A percentile compares a stretch with the other conserved stretches of the same genome.
Conservation (phyloP, 1,140 invertebrate species). For the Drosophila sturtevanti region DNA sequence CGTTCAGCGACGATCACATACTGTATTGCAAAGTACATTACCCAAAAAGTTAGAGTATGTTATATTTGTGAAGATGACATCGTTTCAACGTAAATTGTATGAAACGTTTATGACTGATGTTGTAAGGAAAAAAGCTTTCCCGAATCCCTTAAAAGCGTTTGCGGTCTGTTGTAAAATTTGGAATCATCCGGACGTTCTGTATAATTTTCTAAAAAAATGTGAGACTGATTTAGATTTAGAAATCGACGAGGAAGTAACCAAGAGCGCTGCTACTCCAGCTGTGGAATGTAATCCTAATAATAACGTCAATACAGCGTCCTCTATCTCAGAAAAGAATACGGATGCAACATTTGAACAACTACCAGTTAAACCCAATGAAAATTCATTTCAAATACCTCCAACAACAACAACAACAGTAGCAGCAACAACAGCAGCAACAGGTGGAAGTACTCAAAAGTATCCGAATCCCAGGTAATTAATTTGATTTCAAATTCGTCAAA, state of each 20-base stretch:
- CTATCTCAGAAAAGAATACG: conserved; percentile 19
- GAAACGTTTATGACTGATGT: conserved; percentile 96
- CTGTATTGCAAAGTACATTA: conserved; percentile 92
- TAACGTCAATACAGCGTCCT: conserved; percentile 19
- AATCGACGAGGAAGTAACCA: conserved; percentile 85
- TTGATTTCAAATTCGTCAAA: background rate
- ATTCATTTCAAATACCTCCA: conserved; percentile 25
- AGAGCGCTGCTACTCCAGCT: conserved; percentile 34
- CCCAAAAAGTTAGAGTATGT: conserved; percentile 97
- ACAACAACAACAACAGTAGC: conserved; percentile 31
- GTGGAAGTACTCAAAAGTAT: conserved; percentile 38
- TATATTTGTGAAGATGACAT: conserved; percentile 92
- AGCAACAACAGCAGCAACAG: conserved; percentile 30
- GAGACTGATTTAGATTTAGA: conserved; percentile 96
- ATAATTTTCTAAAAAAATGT: conserved; percentile 94
- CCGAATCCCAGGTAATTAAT: conserved; percentile 43
- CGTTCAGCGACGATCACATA: conserved; percentile 95
- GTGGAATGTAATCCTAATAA: conserved; percentile 37
- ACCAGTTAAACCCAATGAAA: conserved; percentile 19
- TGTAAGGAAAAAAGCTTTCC: conserved; percentile 91
- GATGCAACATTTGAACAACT: conserved; percentile 15
- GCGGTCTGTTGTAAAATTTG: conserved; percentile 99
- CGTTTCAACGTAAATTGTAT: conserved; percentile 93
- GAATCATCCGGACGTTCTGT: conserved; percentile 99
- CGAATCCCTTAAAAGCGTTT: conserved; percentile 98